Evolutionary conservation across 2,113 vertebrate species (phyloP).

Genomic region (Anhinga anhinga): DNA sequence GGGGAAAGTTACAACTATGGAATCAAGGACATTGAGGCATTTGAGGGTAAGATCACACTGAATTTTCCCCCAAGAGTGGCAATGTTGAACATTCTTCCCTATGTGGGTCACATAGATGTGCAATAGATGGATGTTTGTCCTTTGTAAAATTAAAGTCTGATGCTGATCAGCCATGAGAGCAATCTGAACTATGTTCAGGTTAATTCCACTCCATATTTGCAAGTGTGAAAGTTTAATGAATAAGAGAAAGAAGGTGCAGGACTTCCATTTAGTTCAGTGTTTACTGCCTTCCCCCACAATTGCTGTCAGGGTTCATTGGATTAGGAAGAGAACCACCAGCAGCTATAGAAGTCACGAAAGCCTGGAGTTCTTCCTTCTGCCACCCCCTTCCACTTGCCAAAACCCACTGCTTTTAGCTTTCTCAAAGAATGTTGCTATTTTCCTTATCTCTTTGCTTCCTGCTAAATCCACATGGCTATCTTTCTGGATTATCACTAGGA

Average conservation of each 20-base stretch:
- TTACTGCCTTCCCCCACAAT: background rate
- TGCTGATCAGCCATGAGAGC: background rate
- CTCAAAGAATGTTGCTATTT: background rate
- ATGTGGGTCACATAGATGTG: accelerated
- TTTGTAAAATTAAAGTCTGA: background rate
- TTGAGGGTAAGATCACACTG: background rate
- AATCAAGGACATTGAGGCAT: background rate
- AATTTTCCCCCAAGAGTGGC: background rate
- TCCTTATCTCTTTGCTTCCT: background rate
- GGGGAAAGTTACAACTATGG: background rate
- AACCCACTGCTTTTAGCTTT: background rate
- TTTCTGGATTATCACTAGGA: background rate
- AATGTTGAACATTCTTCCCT: background rate
- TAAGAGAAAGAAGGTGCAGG: background rate
- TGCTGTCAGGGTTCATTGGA: background rate
- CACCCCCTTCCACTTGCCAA: background rate
- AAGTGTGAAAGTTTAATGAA: background rate
- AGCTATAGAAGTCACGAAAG: background rate
- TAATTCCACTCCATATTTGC: accelerated
- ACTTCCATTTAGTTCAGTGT: background rate
- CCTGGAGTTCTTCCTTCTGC: background rate
- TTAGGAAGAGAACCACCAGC: background rate
- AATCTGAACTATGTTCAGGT: background rate
- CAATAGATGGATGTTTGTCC: background rate
- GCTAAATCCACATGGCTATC: background rate